A percentile compares a stretch with the other conserved stretches of the same genome.
phyloP scores from a whole-genome alignment of 1,140 invertebrate species.

The Chionoecetes opilio region DNA sequence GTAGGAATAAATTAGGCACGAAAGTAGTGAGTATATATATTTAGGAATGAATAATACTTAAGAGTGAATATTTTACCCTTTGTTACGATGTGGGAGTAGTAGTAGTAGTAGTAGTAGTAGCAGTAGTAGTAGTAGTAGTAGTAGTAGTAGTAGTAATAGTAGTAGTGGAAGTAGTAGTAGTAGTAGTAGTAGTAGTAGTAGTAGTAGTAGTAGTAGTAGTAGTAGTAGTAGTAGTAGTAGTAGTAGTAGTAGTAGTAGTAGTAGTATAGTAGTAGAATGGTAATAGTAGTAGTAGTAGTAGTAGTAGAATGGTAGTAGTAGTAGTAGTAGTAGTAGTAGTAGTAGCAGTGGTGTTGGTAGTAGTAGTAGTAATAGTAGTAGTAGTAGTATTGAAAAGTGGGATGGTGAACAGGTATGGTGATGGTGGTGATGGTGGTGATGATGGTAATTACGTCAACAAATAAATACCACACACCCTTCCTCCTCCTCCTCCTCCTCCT shows the following conservation, averaged over 20 bases:
- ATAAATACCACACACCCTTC: neutral
- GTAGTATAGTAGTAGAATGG: neutral
- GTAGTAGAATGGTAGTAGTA: too few relatives aligned
- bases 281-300: neutral
- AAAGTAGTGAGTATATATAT: too few relatives aligned
- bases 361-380: too few relatives aligned
- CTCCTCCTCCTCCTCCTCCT: neutral
- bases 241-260: neutral
- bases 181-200: neutral
- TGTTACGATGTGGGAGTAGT: too few relatives aligned
- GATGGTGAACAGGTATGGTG: neutral
- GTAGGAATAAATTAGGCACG: too few relatives aligned
- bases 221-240: constrained; percentile 29
- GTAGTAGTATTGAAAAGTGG: too few relatives aligned
- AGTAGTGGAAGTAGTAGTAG: neutral
- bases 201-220: constrained; percentile 19
- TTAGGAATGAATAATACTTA: too few relatives aligned
- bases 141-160: neutral
- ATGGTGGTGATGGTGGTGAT: constrained; percentile 20
- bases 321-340: too few relatives aligned
- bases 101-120: too few relatives aligned
- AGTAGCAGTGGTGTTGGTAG: too few relatives aligned
- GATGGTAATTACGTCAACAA: neutral
- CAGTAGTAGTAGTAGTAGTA: neutral
- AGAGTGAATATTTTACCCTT: too few relatives aligned